Evolutionary conservation across 1,140 invertebrate genomes (phyloP).

Genomic region (Drosophila arizonae): DNA sequence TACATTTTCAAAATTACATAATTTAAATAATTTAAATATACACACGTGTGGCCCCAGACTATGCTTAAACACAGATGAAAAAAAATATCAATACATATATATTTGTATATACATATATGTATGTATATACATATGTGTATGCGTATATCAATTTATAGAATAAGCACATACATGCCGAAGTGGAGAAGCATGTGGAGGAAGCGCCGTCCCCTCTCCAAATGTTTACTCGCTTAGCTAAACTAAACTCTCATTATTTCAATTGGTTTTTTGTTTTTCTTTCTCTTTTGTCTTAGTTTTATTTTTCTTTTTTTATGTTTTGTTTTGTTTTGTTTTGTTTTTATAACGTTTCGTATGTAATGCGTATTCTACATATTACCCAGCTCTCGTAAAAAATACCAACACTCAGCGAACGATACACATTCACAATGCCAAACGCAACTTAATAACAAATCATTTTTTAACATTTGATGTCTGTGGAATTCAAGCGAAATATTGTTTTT

Average conservation of each 20-base stretch:
- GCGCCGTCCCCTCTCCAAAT: background rate
- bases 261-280: background rate
- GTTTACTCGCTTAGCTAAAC: conserved; percentile 19
- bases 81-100: conserved; percentile 18
- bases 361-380: conserved; percentile 19
- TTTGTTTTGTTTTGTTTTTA: conserved; percentile 10
- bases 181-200: conserved; percentile 6
- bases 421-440: conserved; percentile 15
- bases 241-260: conserved; percentile 8
- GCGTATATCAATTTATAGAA: conserved; percentile 11
- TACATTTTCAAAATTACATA: conserved; percentile 45
- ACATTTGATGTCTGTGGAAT: conserved; percentile 15
- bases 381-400: conserved; percentile 6
- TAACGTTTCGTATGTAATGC: conserved; percentile 9
- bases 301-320: background rate
- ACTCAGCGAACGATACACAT: conserved; percentile 4
- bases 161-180: conserved; percentile 22
- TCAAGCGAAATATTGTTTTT: background rate
- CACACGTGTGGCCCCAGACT: conserved; percentile 36
- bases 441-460: conserved; percentile 1
- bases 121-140: conserved; percentile 3
- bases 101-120: conserved; percentile 6
- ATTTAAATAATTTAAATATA: conserved; percentile 46
- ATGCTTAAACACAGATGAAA: conserved; percentile 27
- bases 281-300: background rate